phyloP scores from a whole-genome alignment of 2,888 invertebrate species.

The Tromatobia lineatoria region DNA sequence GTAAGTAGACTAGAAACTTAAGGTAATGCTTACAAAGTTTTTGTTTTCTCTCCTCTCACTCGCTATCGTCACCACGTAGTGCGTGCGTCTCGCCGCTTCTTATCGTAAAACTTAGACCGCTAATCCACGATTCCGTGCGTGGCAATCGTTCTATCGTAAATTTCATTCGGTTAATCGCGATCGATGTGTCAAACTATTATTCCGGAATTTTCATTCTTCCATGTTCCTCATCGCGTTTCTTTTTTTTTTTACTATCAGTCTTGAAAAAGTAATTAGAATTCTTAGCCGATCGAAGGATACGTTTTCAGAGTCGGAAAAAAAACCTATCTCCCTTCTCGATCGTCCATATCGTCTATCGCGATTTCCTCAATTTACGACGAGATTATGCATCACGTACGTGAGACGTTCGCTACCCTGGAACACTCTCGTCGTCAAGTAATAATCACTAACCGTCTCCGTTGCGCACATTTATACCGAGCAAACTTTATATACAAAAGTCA shows the following conservation, averaged over 20 bases:
- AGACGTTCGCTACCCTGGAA: constrained; percentile 7
- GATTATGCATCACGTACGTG: constrained; percentile 10
- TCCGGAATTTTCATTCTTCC: constrained; percentile 68
- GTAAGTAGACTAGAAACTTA: constrained; percentile 81
- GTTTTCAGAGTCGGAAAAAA: constrained; percentile 64
- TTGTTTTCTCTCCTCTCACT: constrained; percentile 58
- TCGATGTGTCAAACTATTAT: constrained; percentile 64
- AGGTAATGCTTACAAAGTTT: constrained; percentile 77
- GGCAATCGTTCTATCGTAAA: constrained; percentile 47
- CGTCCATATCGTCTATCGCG: constrained; percentile 29
- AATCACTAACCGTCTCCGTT: constrained; percentile 76
- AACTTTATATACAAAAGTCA: constrained; percentile 80
- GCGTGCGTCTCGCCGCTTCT: constrained; percentile 16
- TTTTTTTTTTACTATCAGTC: constrained; percentile 81
- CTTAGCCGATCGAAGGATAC: constrained; percentile 56
- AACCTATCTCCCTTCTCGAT: constrained; percentile 58
- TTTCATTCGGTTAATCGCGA: constrained; percentile 24
- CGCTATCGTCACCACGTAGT: constrained; percentile 12
- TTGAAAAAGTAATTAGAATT: constrained; percentile 79
- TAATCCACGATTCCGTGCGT: constrained; percentile 65
- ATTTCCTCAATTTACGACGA: constrained; percentile 1
- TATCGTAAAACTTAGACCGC: constrained; percentile 74
- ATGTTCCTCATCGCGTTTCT: constrained; percentile 60
- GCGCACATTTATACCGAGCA: constrained; percentile 63
- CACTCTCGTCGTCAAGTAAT: constrained; percentile 18